Base-by-base conservation (phyloP, 2,888 invertebrate species). In the Cylindroiulus punctatus region DNA sequence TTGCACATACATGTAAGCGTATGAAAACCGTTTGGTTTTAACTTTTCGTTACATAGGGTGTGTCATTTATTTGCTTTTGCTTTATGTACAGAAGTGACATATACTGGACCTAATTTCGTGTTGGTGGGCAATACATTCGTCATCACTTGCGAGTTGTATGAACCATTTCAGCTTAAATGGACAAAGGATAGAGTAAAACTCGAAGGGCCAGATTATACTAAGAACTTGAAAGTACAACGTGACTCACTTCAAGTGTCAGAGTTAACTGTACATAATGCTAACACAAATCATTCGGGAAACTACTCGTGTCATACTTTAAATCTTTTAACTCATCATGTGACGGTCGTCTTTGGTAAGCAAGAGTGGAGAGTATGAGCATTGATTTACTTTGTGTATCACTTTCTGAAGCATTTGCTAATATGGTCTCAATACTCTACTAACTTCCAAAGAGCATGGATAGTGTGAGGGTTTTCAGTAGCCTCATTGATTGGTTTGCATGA, bases 341-440 rank as follows among this genome's bases (percentile, higher is more conserved):
- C 19, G 19, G 86, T 86, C 52, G 26, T 84, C 36, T 86, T 84
- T 65, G 86, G 86, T 86, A 86, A 86, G 86, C 52, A 26, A 26
- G 26, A 76, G 76, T 76, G 14, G 12, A 8, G 26, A 0, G 30
- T 30, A 8, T 76, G 76, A 76, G 30, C 76, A 76, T 76, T 76
- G 30, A 76, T 3, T 76, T 76, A 12, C 30, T 30, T 14, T 14
- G 76, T 76, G 76, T 17, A 76, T 14, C 76, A 76, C 14, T 30
- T 76, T 30, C 57, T n/a, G 8, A 8, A 30, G 26, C 30, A 22
- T 76, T 30, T 14, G 26, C 30, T 30, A 14, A 4, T 30, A 30
- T 76, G 26, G 76, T 30, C 14, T 30, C 76, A 12, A 22, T 57
- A 22, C 8, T 22, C 76, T 17, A 76, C 76, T 76, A 76, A 76